Percentiles rank a stretch among this genome's conserved stretches.
Evolutionary conservation across 2,797 vertebrate genomes (phyloP).

Genomic region (Gadopsis bispinosus): DNA sequence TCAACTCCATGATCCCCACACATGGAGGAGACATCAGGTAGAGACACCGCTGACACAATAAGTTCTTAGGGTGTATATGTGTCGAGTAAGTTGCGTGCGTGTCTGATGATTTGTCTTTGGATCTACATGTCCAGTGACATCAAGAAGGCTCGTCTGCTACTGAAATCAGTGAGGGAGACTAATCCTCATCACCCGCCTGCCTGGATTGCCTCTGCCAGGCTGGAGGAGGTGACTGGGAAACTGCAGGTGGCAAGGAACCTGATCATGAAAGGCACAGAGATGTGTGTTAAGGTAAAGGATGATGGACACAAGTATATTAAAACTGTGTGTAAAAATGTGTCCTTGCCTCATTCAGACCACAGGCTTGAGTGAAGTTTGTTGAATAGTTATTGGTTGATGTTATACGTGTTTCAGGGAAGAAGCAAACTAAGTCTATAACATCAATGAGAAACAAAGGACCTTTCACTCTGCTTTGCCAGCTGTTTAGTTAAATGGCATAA

Average conservation of each 20-base stretch:
- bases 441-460: background rate
- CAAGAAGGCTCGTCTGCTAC: conserved; percentile 95
- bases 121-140: conserved; percentile 88
- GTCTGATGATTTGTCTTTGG: conserved; percentile 14
- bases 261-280: conserved; percentile 99
- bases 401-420: background rate
- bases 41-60: background rate
- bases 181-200: conserved; percentile 98
- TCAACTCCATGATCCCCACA: conserved; percentile 99
- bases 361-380: background rate
- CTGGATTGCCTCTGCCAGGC: conserved; percentile 97
- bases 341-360: background rate
- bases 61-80: background rate
- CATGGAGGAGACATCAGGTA: conserved; percentile 99
- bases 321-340: background rate
- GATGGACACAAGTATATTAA: background rate
- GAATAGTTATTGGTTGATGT: background rate
- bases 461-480: background rate
- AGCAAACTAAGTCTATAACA: background rate
- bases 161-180: conserved; percentile 98
- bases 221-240: conserved; percentile 98
- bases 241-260: conserved; percentile 97
- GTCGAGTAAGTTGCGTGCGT: conserved; percentile 3
- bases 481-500: background rate
- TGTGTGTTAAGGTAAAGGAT: conserved; percentile 94